These are phyloP conservation scores for Hylaeus anthracinus DNA, from an alignment of 1,140 invertebrate species.

Conservation along the genomic window DNA sequence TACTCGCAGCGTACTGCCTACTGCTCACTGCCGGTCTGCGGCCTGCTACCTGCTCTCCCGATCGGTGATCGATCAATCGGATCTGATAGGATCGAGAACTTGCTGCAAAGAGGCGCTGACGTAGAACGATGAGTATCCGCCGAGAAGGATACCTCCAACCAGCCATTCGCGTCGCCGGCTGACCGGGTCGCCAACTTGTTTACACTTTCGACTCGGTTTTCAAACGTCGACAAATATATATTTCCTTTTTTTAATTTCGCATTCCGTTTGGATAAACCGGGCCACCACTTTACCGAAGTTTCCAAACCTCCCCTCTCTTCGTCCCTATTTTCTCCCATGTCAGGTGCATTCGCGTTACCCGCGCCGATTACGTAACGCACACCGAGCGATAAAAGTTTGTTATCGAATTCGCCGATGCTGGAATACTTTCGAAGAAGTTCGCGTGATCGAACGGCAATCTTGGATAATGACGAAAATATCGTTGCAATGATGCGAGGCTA, in stretches of 20 bases:
- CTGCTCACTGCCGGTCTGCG: conserved; percentile 53
- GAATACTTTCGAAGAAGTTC: neutral
- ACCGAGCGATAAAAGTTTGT: neutral
- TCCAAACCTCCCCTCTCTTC: no score
- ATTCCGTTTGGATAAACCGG: no score
- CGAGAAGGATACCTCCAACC: conserved; percentile 8
- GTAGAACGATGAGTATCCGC: conserved; percentile 40
- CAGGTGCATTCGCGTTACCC: no score
- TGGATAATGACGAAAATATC: neutral
- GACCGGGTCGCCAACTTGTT: neutral
- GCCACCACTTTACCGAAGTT: no score
- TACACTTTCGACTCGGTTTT: neutral
- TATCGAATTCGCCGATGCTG: neutral
- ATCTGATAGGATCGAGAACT: conserved; percentile 49
- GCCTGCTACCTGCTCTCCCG: conserved; percentile 54
- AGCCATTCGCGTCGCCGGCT: neutral
- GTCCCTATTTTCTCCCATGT: no score
- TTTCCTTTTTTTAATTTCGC: no score
- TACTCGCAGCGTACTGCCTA: conserved; percentile 56
- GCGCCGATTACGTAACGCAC: neutral
- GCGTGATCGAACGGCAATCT: conserved; percentile 7
- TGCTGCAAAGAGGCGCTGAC: conserved; percentile 44
- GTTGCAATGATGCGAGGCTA: neutral
- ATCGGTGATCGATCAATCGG: conserved; percentile 63
- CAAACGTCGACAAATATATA: no score